Base-by-base conservation (phyloP, 2,888 invertebrate genomes). In the Eilema sororculum region DNA sequence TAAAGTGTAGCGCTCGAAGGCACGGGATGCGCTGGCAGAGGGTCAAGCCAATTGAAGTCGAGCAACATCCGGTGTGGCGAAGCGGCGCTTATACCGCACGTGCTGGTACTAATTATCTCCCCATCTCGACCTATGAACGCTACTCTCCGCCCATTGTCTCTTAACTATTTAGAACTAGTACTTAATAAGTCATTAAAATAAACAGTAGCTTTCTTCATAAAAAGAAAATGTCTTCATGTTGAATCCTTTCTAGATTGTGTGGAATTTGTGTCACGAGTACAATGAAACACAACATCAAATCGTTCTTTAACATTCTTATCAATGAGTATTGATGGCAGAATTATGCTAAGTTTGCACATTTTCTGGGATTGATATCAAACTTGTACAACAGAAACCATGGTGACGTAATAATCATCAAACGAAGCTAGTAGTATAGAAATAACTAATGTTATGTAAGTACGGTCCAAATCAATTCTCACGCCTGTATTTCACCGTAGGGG, bases 21-120 rank as follows among this genome's bases (percentile, higher is more conserved):
- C 84, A 89, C 92, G 93, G 91, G 90, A 92, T 89, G 87, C 86
- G 88, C 82, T 87, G 89, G 85, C 91, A 90, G 91, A 89, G 93
- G 94, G 94, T 94, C 94, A 94, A 94, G 90, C 92, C 94, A 94
- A 95, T 94, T 94, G 93, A 91, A 89, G 91, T 86, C 89, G 91
- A 87, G 88, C 85, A 86, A 91, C 93, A 91, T 93, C 93, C 94
- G 93, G 90, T 86, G 83, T 81, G 76, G 80, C 86, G 87, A 84
- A 84, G 86, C 85, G 87, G 80, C 86, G 86, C 84, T 82, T 82
- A 84, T 82, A 82, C 79, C 82, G 89, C 91, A 91, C 93, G 92
- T 90, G 91, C 90, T 57, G 79, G 81, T 75, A 79, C 73, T 86
- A 87, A 87, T 89, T 88, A 87, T 84, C 79, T 79, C 71, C 73